Evolutionary conservation across 64 coral and sea anemone genomes (phyloP).

Genomic region (Astreopora myriophthalma): DNA sequence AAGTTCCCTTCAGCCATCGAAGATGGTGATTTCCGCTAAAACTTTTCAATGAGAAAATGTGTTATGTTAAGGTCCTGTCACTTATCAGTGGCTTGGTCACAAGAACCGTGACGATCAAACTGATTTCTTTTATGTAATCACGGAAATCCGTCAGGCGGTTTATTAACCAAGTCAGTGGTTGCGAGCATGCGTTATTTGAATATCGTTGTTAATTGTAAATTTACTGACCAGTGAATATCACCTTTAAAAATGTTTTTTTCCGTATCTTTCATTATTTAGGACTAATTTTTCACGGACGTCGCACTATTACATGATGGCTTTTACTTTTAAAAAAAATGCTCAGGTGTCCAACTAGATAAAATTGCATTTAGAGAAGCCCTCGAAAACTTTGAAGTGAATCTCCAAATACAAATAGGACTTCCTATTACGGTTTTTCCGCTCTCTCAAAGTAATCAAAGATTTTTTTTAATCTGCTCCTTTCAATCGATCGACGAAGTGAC

Average conservation of each 20-base stretch:
- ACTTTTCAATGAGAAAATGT: not conserved
- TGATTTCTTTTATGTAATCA: not conserved
- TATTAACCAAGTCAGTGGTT: not conserved
- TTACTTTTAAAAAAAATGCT: not conserved
- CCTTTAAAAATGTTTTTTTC: not conserved
- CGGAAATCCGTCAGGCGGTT: not conserved
- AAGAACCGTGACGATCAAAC: too few species aligned
- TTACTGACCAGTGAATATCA: not conserved
- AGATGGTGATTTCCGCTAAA: not conserved
- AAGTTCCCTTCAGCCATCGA: not conserved
- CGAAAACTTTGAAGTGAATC: not conserved
- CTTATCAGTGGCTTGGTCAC: not conserved
- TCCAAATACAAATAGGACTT: not conserved
- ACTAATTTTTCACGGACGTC: not conserved
- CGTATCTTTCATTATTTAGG: not conserved
- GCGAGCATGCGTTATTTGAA: not conserved
- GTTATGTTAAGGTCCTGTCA: not conserved
- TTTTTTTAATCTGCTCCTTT: not conserved
- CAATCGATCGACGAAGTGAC: not conserved
- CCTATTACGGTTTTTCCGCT: not conserved
- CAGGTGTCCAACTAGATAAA: not conserved
- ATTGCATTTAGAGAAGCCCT: not conserved
- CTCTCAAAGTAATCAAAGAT: not conserved
- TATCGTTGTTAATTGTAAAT: not conserved
- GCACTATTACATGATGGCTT: too few species aligned